Conservation (phyloP, 1,140 invertebrate genomes). For the Trichonephila clavata region DNA sequence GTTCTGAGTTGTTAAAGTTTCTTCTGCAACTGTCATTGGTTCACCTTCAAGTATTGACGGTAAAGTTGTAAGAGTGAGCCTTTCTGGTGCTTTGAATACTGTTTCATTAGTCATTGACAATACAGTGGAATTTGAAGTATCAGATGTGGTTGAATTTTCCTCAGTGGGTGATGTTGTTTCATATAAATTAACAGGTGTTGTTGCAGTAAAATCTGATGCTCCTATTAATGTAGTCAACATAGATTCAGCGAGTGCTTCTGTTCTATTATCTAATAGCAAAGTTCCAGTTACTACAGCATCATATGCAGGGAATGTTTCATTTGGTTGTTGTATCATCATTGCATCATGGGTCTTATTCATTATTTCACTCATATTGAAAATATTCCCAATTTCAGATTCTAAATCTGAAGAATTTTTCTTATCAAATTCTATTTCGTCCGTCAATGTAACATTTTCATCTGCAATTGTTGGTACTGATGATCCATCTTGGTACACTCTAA, state of each 20-base stretch:
- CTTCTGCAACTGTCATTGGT: not conserved
- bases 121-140: not conserved
- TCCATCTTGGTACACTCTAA: not conserved
- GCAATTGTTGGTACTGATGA: not conserved
- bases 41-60: not conserved
- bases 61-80: not conserved
- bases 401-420: not conserved
- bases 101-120: slow-evolving; percentile 29
- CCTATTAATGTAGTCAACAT: not conserved
- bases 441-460: not conserved
- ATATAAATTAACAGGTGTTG: not conserved
- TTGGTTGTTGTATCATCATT: not conserved
- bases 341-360: slow-evolving; percentile 25
- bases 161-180: not conserved
- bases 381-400: not conserved
- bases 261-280: not conserved
- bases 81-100: slow-evolving; percentile 16
- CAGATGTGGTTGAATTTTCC: not conserved
- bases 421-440: not conserved
- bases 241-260: not conserved
- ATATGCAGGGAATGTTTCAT: not conserved
- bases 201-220: not conserved
- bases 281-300: not conserved
- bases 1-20: not conserved
- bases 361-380: slow-evolving; percentile 7